phyloP scores from a whole-genome alignment of 2,113 vertebrate species.

The human (Homo sapiens) region GRCh38 chr1:29172501-29173000 shows the following conservation, averaged over 20 bases:
- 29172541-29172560: too few species aligned
- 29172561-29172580: too few species aligned
- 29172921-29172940: background rate
- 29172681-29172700: background rate
- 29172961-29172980: background rate
- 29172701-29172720: background rate
- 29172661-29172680: background rate
- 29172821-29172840: background rate
- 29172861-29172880: background rate
- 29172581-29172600: background rate
- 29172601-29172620: background rate
- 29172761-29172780: background rate
- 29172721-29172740: background rate
- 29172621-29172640: background rate
- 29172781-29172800: conserved; percentile 18
- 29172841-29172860: conserved; percentile 8
- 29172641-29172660: background rate
- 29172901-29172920: background rate
- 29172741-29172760: background rate
- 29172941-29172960: background rate
- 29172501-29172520: too few species aligned
- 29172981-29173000: conserved; percentile 23
- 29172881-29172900: background rate
- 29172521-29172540: too few species aligned
- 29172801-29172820: background rate